Conservation (phyloP, 2,797 vertebrate species). For the Rhabdomys pumilio region DNA sequence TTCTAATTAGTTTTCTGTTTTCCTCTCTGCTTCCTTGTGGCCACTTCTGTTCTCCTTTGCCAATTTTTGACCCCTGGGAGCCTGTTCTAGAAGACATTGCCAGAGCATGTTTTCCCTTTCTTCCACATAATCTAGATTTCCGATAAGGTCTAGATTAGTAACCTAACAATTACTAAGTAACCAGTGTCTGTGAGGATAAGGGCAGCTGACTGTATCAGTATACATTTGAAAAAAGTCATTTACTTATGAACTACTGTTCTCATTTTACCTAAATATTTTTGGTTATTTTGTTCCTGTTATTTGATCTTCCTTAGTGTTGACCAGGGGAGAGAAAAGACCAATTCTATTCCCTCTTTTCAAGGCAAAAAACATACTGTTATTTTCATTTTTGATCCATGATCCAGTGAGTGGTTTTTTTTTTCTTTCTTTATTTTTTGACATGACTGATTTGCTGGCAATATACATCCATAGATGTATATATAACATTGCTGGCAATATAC, state of each 20-base stretch:
- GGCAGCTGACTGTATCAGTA: neutral
- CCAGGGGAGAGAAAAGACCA: neutral
- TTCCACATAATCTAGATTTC: constrained; percentile 27
- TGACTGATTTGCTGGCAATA: constrained; percentile 5
- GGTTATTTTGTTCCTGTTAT: constrained; percentile 42
- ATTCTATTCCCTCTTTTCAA: constrained; percentile 31
- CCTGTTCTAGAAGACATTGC: neutral
- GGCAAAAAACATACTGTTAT: neutral
- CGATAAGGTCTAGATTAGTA: constrained; percentile 28
- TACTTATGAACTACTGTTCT: neutral
- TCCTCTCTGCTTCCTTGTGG: constrained; percentile 41
- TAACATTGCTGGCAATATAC: too few species aligned
- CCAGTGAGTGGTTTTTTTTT: neutral
- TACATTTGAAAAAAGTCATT: neutral
- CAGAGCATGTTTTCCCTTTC: constrained; percentile 50
- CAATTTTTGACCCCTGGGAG: constrained; percentile 34
- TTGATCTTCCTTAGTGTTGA: constrained; percentile 44
- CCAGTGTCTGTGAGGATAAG: neutral
- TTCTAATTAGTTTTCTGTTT: constrained; percentile 57
- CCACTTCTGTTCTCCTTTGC: constrained; percentile 59
- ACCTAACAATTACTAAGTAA: neutral
- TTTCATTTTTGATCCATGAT: constrained; percentile 32
- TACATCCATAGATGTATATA: neutral
- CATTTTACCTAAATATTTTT: neutral
- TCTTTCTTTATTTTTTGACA: neutral